Conservation (phyloP, 2,888 invertebrate species). For the Troides helena region DNA sequence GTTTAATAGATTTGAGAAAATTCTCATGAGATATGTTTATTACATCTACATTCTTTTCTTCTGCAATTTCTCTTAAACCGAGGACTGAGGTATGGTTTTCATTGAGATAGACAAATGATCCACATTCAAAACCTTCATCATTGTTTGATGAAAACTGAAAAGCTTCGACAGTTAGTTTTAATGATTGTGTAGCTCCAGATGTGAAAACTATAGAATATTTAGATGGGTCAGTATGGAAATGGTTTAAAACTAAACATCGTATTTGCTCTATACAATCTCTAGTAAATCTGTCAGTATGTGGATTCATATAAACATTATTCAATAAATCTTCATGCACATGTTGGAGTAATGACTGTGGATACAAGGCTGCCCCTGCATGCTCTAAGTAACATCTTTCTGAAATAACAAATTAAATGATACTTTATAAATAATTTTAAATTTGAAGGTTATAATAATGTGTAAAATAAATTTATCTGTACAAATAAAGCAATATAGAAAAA, state of each 20-base stretch:
- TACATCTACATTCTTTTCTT: conserved; percentile 75
- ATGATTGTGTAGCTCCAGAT: conserved; percentile 93
- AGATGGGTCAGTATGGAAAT: conserved; percentile 89
- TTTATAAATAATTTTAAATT: background rate
- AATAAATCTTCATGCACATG: conserved; percentile 83
- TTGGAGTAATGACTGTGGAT: conserved; percentile 87
- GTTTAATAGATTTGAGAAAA: conserved; percentile 65
- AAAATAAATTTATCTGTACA: background rate
- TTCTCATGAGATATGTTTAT: conserved; percentile 81
- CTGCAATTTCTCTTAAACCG: conserved; percentile 91
- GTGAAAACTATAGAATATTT: conserved; percentile 95
- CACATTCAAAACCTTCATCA: conserved; percentile 53
- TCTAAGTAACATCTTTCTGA: conserved; percentile 90
- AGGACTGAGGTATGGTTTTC: conserved; percentile 98
- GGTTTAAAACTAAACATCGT: conserved; percentile 89
- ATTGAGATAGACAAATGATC: conserved; percentile 88
- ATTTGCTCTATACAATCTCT: conserved; percentile 92
- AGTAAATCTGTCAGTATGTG: conserved; percentile 92
- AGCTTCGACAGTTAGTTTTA: conserved; percentile 91
- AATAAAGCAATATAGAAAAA: too few relatives aligned
- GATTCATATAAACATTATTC: conserved; percentile 91
- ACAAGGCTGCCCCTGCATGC: conserved; percentile 92
- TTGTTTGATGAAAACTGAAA: conserved; percentile 81
- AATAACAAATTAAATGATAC: conserved; percentile 35
- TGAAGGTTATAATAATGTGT: background rate